A percentile compares a stretch with the other conserved stretches of the same genome.
These are phyloP conservation scores for Drosophila fuyamai DNA, from an alignment of 1,140 invertebrate genomes.

Conservation along the genomic window DNA sequence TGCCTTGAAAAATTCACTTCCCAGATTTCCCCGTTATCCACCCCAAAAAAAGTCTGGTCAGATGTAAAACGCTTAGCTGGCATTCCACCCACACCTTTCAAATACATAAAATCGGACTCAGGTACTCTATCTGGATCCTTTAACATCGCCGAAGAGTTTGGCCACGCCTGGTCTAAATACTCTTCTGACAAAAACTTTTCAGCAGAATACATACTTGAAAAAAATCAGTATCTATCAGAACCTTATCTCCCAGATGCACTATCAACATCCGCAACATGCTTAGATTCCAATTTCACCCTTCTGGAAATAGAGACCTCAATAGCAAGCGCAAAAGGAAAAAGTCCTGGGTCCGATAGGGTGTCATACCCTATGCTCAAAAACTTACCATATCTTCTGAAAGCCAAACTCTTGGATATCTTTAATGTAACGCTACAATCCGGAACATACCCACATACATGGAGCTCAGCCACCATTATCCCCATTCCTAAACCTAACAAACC, in stretches of 20 bases:
- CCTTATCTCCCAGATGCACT: too few species aligned
- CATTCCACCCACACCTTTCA: conserved; percentile 13
- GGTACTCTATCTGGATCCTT: conserved; percentile 1
- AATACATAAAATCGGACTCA: conserved; percentile 9
- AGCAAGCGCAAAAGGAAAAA: too few species aligned
- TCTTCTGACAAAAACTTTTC: conserved; percentile 18
- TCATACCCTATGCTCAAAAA: too few species aligned
- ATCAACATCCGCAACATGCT: too few species aligned
- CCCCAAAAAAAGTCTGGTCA: conserved; percentile 21
- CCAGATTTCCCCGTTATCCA: conserved; percentile 14
- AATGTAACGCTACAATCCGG: too few species aligned
- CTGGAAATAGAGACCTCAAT: too few species aligned
- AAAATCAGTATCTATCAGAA: too few species aligned
- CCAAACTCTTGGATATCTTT: too few species aligned
- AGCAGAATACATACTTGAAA: conserved; percentile 4
- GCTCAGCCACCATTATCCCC: conserved; percentile 4
- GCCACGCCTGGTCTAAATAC: conserved; percentile 3
- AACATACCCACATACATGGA: conserved; percentile 4
- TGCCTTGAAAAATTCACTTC: conserved; percentile 27
- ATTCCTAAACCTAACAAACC: conserved; percentile 4
- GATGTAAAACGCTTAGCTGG: too few species aligned
- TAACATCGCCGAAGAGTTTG: conserved; percentile 17
- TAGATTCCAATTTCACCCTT: too few species aligned
- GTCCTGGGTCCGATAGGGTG: too few species aligned
- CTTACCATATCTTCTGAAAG: too few species aligned